These are phyloP conservation scores for Gasterosteus aculeatus DNA, from an alignment of 2,113 vertebrate species.

Conservation along the genomic window DNA sequence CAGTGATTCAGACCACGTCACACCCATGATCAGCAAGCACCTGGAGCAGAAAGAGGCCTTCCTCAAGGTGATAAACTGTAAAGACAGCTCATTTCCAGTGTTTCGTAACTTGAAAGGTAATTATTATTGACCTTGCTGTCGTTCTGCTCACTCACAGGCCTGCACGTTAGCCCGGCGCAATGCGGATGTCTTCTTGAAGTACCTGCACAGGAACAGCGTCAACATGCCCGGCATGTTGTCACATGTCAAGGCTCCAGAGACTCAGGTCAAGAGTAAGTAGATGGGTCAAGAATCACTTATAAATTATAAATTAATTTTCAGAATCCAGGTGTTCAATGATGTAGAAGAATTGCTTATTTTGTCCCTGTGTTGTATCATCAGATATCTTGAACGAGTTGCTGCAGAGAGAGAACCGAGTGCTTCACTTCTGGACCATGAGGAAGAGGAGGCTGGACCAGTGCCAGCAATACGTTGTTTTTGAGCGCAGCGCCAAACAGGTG, in stretches of 20 bases:
- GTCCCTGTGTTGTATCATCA: conserved; percentile 61
- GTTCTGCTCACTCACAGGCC: conserved; percentile 80
- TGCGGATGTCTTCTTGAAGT: conserved; percentile 98
- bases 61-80: conserved; percentile 85
- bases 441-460: conserved; percentile 97
- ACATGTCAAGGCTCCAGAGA: conserved; percentile 96
- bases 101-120: neutral
- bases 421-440: conserved; percentile 99
- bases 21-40: conserved; percentile 99
- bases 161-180: conserved; percentile 95
- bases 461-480: conserved; percentile 98
- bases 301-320: neutral
- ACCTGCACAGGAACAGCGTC: conserved; percentile 97
- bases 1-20: conserved; percentile 96
- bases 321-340: neutral
- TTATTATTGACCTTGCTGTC: neutral
- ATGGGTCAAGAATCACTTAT: neutral
- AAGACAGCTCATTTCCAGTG: neutral
- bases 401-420: conserved; percentile 96
- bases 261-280: conserved; percentile 99
- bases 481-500: conserved; percentile 99
- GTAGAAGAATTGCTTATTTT: neutral
- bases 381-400: conserved; percentile 98
- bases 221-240: conserved; percentile 99
- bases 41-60: conserved; percentile 98